These are phyloP conservation scores for Neofelis nebulosa DNA, from an alignment of 2,113 vertebrate genomes.

Conservation along the genomic window DNA sequence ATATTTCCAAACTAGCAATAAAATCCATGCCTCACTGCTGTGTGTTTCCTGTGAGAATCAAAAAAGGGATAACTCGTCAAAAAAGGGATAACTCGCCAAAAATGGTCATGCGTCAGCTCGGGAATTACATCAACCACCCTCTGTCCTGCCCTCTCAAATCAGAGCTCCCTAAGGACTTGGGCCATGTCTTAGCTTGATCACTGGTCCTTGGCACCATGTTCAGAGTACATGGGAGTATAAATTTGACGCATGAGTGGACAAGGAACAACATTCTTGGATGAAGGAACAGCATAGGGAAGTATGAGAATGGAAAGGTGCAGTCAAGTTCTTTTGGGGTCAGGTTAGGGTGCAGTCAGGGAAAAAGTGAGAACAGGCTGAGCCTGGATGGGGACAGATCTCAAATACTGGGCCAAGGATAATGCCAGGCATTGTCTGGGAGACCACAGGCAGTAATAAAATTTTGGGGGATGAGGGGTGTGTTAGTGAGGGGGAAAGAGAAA, in stretches of 20 bases:
- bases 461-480: neutral
- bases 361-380: neutral
- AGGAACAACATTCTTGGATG: neutral
- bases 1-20: neutral
- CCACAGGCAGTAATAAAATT: neutral
- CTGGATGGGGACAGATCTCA: neutral
- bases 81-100: neutral
- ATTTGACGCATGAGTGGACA: neutral
- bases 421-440: neutral
- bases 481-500: neutral
- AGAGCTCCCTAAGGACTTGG: neutral
- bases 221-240: neutral
- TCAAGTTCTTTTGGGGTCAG: neutral
- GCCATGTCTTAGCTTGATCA: neutral
- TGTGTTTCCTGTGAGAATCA: neutral
- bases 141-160: neutral
- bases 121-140: neutral
- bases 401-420: neutral
- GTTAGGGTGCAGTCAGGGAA: neutral
- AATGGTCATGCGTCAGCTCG: neutral
- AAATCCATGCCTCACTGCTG: neutral
- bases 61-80: neutral
- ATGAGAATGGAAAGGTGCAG: neutral
- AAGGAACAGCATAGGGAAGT: neutral
- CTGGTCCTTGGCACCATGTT: neutral